Conservation (phyloP, 92 coral and sea anemone genomes). For the Zoanthus sansibaricus region DNA sequence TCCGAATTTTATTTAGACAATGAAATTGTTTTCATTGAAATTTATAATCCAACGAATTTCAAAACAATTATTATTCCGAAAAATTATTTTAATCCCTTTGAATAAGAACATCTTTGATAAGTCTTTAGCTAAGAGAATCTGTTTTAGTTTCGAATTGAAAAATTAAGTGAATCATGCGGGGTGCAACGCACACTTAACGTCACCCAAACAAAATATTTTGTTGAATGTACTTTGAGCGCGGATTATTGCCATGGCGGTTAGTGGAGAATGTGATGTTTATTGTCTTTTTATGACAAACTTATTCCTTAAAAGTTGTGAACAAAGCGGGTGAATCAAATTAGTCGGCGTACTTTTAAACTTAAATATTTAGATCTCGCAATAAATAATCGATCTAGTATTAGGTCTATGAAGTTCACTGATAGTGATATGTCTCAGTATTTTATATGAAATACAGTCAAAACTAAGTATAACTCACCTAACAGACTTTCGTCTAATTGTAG, state of each 20-base stretch:
- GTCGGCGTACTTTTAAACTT: background rate
- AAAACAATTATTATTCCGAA: background rate
- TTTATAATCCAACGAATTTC: background rate
- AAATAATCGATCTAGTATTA: background rate
- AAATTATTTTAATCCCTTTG: background rate
- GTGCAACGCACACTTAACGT: too few relatives aligned
- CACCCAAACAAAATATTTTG: too few relatives aligned
- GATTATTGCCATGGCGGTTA: too few relatives aligned
- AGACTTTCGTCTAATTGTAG: conserved; percentile 57
- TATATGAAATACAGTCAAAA: background rate
- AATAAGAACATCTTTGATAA: background rate
- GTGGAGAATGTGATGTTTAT: too few relatives aligned
- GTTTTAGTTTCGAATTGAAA: background rate
- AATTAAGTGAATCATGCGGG: too few relatives aligned
- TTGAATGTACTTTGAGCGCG: too few relatives aligned
- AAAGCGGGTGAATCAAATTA: background rate
- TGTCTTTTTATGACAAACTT: background rate
- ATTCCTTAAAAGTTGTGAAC: background rate
- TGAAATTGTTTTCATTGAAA: background rate
- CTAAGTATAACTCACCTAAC: conserved; percentile 47
- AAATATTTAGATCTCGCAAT: background rate
- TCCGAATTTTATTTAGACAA: background rate
- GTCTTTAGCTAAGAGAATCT: background rate
- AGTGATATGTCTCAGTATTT: background rate
- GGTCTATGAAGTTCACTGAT: background rate